Evolutionary conservation across 1,140 invertebrate genomes (phyloP).

Genomic region (Musca domestica): DNA sequence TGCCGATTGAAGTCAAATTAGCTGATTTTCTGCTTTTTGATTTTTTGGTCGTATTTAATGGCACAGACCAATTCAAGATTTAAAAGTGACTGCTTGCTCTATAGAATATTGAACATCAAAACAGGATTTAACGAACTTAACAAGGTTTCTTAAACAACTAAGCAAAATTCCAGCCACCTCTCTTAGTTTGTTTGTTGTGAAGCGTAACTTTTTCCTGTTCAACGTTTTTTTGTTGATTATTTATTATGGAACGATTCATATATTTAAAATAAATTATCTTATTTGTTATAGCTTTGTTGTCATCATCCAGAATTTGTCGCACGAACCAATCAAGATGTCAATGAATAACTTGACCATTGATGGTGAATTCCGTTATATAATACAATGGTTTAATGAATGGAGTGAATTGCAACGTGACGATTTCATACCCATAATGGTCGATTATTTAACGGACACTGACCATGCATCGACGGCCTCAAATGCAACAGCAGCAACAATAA

Average conservation of each 20-base stretch:
- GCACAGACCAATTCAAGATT: too few relatives aligned
- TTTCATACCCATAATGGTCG: slow-evolving; percentile 75
- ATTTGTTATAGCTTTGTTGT: slow-evolving; percentile 30
- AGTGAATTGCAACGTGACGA: slow-evolving; percentile 82
- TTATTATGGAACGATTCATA: background rate
- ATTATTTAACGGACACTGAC: slow-evolving; percentile 60
- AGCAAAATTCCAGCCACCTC: background rate
- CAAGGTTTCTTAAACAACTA: background rate
- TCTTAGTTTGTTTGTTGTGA: background rate
- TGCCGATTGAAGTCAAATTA: too few relatives aligned
- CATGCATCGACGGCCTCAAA: slow-evolving; percentile 43
- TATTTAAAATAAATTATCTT: background rate
- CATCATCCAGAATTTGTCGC: slow-evolving; percentile 7
- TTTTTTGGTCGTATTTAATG: too few relatives aligned
- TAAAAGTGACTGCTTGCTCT: too few relatives aligned
- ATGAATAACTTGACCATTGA: slow-evolving; percentile 55
- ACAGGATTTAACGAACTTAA: too few relatives aligned
- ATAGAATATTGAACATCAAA: too few relatives aligned
- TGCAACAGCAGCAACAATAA: slow-evolving; percentile 35
- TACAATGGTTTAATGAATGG: slow-evolving; percentile 87
- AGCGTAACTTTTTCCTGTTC: too few relatives aligned
- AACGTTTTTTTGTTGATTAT: background rate
- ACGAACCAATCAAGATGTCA: slow-evolving; percentile 34
- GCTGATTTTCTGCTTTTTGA: too few relatives aligned
- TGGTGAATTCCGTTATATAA: slow-evolving; percentile 73